phyloP scores from a whole-genome alignment of 92 coral and sea anemone species.

The Hydrozoanthus gracilis region DNA sequence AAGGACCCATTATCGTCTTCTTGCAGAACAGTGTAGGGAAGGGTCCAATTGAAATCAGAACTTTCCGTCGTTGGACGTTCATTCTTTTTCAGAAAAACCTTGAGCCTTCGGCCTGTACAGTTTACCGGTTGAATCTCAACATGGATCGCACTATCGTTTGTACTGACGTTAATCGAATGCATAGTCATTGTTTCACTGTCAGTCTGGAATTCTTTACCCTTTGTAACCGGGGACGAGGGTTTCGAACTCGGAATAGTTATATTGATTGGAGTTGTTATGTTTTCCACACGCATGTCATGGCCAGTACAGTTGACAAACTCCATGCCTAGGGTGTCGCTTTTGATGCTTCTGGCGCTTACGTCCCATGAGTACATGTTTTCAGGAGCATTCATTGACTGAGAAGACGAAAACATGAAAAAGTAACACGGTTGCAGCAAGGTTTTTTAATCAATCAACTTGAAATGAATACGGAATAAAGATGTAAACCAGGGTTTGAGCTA shows the following conservation, averaged over 20 bases:
- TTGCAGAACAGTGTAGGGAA: conserved; percentile 50
- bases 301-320: conserved; percentile 69
- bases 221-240: conserved; percentile 12
- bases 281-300: conserved; percentile 52
- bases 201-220: conserved; percentile 38
- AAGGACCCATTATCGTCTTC: conserved; percentile 41
- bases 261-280: conserved; percentile 58
- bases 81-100: conserved; percentile 59
- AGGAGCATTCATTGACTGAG: conserved; percentile 36
- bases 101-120: conserved; percentile 59
- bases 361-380: conserved; percentile 65
- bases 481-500: no score
- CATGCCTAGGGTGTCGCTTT: conserved; percentile 71
- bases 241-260: conserved; percentile 73
- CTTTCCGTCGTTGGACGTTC: conserved; percentile 54
- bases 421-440: background rate
- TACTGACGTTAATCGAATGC: conserved; percentile 61
- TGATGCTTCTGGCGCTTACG: conserved; percentile 58
- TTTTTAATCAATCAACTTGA: background rate
- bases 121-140: conserved; percentile 70
- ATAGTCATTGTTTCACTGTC: conserved; percentile 48
- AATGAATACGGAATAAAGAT: no score
- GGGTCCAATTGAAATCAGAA: conserved; percentile 75
- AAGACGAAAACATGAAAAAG: background rate
- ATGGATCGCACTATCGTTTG: conserved; percentile 73